These are phyloP conservation scores for Chrysopilus asiliformis DNA, from an alignment of 2,888 invertebrate species.

Conservation along the genomic window DNA sequence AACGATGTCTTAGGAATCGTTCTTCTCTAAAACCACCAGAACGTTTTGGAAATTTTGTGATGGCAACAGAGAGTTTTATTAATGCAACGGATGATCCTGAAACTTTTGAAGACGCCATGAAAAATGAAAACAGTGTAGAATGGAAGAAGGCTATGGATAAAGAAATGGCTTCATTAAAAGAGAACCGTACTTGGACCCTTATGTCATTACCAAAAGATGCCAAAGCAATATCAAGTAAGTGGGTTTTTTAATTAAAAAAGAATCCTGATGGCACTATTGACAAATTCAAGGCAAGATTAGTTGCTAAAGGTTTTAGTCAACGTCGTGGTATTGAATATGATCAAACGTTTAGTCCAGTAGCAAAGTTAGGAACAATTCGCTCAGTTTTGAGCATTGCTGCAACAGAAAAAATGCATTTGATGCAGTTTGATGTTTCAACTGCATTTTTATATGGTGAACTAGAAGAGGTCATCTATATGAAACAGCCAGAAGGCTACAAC, in stretches of 20 bases:
- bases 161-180: slow-evolving; percentile 21
- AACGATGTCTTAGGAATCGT: neutral
- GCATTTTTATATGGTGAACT: slow-evolving; percentile 9
- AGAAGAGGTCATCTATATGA: no score
- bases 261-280: slow-evolving; percentile 19
- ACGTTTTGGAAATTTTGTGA: neutral
- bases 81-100: neutral
- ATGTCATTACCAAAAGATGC: slow-evolving; percentile 16
- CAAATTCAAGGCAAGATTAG: slow-evolving; percentile 21
- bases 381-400: slow-evolving; percentile 12
- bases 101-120: slow-evolving; percentile 10
- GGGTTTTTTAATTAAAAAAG: slow-evolving; percentile 21
- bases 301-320: slow-evolving; percentile 20
- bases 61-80: neutral
- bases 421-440: slow-evolving; percentile 10
- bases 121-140: slow-evolving; percentile 11
- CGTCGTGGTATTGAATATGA: slow-evolving; percentile 10
- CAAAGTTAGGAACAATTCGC: slow-evolving; percentile 10
- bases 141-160: slow-evolving; percentile 19
- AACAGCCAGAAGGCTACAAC: no score
- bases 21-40: neutral
- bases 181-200: slow-evolving; percentile 22
- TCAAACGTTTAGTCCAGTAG: slow-evolving; percentile 15
- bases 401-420: slow-evolving; percentile 2
- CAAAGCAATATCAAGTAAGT: slow-evolving; percentile 19